Evolutionary conservation across 2,797 vertebrate species (phyloP).

Genomic region (Sebastes vulpes): DNA sequence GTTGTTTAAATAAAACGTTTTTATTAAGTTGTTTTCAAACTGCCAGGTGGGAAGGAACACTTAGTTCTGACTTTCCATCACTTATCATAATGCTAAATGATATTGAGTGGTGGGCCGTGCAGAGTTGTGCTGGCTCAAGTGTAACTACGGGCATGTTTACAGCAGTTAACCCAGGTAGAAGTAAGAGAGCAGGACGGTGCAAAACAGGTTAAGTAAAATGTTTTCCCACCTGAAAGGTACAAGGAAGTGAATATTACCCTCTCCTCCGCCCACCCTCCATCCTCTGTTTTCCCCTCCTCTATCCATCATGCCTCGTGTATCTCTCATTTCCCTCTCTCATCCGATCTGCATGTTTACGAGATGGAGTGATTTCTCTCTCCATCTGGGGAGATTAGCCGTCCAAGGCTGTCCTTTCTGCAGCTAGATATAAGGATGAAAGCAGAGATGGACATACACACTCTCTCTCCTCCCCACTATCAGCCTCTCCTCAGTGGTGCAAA

Average conservation of each 20-base stretch:
- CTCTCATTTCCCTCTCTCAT: constrained; percentile 71
- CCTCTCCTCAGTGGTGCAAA: constrained; percentile 4
- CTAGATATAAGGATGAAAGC: constrained; percentile 79
- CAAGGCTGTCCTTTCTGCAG: constrained; percentile 83
- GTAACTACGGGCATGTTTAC: not conserved
- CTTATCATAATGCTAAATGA: not conserved
- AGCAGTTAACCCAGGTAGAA: not conserved
- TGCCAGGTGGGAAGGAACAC: not conserved
- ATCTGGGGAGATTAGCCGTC: constrained; percentile 89
- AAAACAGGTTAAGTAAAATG: not conserved
- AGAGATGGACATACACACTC: constrained; percentile 29
- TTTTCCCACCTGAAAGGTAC: constrained; percentile 22
- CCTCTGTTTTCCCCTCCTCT: constrained; percentile 21
- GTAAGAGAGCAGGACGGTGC: not conserved
- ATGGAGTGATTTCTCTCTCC: constrained; percentile 83
- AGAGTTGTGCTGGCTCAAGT: not conserved
- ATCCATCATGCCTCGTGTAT: constrained; percentile 40
- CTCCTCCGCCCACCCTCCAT: not conserved
- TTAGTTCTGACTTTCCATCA: not conserved
- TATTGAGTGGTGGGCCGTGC: not conserved
- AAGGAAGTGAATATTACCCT: constrained; percentile 12
- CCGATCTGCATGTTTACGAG: constrained; percentile 86
- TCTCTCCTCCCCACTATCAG: constrained; percentile 3
- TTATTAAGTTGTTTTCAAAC: not conserved
- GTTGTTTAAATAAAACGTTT: not conserved